Percentiles rank a stretch among this genome's conserved stretches.
phyloP scores from a whole-genome alignment of 1,140 invertebrate species.

The Anastrepha obliqua region DNA sequence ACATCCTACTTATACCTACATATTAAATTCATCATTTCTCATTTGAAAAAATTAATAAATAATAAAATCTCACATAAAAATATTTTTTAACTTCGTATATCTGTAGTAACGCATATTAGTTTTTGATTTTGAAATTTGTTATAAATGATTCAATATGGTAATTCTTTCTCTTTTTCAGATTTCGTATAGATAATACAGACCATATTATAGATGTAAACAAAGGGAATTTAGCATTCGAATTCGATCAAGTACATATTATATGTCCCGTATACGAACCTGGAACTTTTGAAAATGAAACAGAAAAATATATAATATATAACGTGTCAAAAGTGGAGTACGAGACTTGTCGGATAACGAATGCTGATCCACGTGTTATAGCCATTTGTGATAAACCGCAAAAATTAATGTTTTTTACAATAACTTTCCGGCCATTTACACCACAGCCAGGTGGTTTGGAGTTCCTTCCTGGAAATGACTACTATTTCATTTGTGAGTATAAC shows the following conservation, averaged over 20 bases:
- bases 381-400: slow-evolving; percentile 96
- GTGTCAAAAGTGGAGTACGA: slow-evolving; percentile 97
- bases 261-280: slow-evolving; percentile 93
- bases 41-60: too few species aligned
- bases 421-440: slow-evolving; percentile 95
- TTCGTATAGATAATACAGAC: slow-evolving; percentile 97
- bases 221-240: slow-evolving; percentile 93
- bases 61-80: too few species aligned
- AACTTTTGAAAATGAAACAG: slow-evolving; percentile 90
- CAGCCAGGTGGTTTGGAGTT: slow-evolving; percentile 96
- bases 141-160: background rate
- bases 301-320: slow-evolving; percentile 97
- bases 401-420: slow-evolving; percentile 96
- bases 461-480: slow-evolving; percentile 95
- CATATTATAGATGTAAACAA: slow-evolving; percentile 97
- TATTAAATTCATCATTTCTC: too few species aligned
- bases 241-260: slow-evolving; percentile 96
- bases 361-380: slow-evolving; percentile 93
- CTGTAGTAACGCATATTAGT: too few species aligned
- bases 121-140: too few species aligned
- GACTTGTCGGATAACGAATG: slow-evolving; percentile 95
- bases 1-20: too few species aligned
- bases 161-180: slow-evolving; percentile 78
- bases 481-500: slow-evolving; percentile 89
- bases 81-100: too few species aligned